A percentile compares a stretch with the other conserved stretches of the same genome.
Evolutionary conservation across 2,113 vertebrate genomes (phyloP).

Genomic region (Leptosomus discolor): DNA sequence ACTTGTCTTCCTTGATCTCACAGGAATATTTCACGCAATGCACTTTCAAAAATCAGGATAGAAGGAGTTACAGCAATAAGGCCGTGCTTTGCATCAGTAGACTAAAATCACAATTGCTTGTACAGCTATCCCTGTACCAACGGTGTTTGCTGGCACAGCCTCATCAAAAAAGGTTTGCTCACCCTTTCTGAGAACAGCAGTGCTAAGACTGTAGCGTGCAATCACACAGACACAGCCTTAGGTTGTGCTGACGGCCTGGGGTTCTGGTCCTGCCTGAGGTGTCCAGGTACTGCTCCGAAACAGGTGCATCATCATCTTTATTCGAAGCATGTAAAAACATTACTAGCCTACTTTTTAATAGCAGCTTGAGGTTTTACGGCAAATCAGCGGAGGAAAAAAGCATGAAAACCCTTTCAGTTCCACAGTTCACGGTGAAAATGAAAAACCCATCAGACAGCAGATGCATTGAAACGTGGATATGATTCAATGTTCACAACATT

Average conservation of each 20-base stretch:
- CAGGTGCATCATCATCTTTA: not conserved
- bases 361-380: not conserved
- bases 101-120: not conserved
- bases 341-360: not conserved
- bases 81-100: not conserved
- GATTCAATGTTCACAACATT: not conserved
- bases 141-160: not conserved
- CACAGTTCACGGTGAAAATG: not conserved
- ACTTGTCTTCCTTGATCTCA: not conserved
- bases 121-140: not conserved
- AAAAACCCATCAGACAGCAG: not conserved
- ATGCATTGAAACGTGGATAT: not conserved
- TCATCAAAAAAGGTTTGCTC: not conserved
- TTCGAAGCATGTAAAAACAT: not conserved
- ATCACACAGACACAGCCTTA: not conserved
- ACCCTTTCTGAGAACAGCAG: not conserved
- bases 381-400: not conserved
- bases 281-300: not conserved
- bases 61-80: not conserved
- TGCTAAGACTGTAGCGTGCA: not conserved
- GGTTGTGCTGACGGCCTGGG: not conserved
- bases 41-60: not conserved
- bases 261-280: not conserved
- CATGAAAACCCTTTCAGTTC: not conserved
- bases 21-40: not conserved